Percentiles rank a stretch among this genome's conserved stretches.
phyloP scores from a whole-genome alignment of 2,888 invertebrate genomes.

The Mamestra brassicae region DNA sequence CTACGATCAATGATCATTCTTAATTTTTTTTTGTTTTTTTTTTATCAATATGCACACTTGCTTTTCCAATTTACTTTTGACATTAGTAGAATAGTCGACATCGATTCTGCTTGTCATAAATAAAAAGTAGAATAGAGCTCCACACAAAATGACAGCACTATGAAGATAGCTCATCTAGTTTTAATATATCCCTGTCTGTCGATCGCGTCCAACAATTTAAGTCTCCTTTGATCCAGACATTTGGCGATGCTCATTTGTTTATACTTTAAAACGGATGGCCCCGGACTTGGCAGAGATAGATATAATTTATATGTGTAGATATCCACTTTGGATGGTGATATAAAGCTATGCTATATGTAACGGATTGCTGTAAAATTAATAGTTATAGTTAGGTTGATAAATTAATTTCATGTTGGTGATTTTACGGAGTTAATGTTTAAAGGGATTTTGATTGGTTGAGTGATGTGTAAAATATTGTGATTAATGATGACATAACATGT shows the following conservation, averaged over 20 bases:
- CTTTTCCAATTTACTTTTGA: no score
- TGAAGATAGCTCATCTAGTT: slow-evolving; percentile 38
- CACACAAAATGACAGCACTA: background rate
- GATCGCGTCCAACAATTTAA: slow-evolving; percentile 43
- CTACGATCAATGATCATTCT: no score
- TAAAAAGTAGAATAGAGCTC: background rate
- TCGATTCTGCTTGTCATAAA: no score
- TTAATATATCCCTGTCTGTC: slow-evolving; percentile 3
- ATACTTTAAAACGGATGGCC: slow-evolving; percentile 65
- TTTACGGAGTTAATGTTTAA: background rate
- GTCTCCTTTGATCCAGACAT: slow-evolving; percentile 70
- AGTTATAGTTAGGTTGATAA: slow-evolving; percentile 5
- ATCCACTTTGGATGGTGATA: slow-evolving; percentile 41
- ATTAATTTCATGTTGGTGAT: slow-evolving; percentile 10
- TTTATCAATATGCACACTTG: no score
- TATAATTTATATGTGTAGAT: slow-evolving; percentile 51
- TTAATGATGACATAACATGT: background rate
- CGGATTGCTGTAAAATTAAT: slow-evolving; percentile 11
- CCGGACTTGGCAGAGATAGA: slow-evolving; percentile 40
- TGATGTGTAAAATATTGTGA: slow-evolving; percentile 13
- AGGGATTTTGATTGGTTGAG: slow-evolving; percentile 14
- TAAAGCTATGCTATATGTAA: background rate
- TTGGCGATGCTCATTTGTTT: slow-evolving; percentile 66
- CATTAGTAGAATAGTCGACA: no score
- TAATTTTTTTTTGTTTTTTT: no score